Evolutionary conservation across 2,113 vertebrate species (phyloP), one percentile per base, ranked within the genome.

Genomic region (Cnemophilus loriae): DNA sequence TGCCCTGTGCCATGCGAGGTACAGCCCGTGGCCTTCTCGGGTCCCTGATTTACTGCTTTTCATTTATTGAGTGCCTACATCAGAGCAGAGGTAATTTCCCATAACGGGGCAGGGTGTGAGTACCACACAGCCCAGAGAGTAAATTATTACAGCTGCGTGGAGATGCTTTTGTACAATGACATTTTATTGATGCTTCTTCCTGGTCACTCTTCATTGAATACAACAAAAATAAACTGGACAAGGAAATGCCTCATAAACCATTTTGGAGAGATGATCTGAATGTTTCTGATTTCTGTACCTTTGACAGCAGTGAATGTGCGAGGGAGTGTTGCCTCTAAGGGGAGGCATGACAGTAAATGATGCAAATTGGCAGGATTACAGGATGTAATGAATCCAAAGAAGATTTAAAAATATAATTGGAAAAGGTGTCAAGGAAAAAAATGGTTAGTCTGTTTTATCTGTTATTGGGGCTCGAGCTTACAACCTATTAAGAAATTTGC

Each of bases 301-400:
- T 26, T 84, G 91, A 80, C 87, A 96, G 84, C 30, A 65, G 91
- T 68, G 89, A 87, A 67, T 47, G 86, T 87, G 71, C 32, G 71
- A 97, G 95, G 94, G 84, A 94, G 93, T 65, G 74, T 64, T 94
- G 90, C 95, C 97, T 97, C 92, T 96, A 68, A 94, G 95, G 81
- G 78, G 74, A 94, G 96, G 88, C 90, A 95, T 23, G 89, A 57
- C 75, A 64, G 95, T 61, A 95, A 97, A 94, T 53, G 90, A 96
- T 95, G 79, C 95, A 97, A 91, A 97, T 82, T 97, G 97, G 92
- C 97, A 97, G 88, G 89, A 93, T 97, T 97, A 96, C 95, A 95
- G 91, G 89, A 84, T 75, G 94, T 94, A 96, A 96, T 64, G 87
- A 96, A 89, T 94, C 87, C 97, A 96, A 89, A 96, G 91, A 95